Evolutionary conservation across 2,797 vertebrate species (phyloP), one percentile per base, ranked within the genome.

Genomic region (Pseudochromis fuscus): DNA sequence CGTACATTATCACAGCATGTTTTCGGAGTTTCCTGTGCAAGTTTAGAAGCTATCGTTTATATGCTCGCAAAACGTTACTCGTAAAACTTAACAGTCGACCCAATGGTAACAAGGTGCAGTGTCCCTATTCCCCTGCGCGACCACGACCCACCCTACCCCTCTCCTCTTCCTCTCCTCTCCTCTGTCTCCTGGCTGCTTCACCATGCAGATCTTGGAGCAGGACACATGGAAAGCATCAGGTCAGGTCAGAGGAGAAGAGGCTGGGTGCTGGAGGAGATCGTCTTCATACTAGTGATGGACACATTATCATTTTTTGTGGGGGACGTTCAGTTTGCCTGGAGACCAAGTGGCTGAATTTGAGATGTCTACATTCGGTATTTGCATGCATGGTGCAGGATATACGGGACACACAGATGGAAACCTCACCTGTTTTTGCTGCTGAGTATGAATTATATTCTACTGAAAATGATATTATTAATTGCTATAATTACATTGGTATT

Each of bases 71-170:
- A 95, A 94, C 82, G 91, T 89, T 79, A 87, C 91, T 90, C 84
- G 91, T 95, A 90, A 94, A 94, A 94, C 18, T 88, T 92, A 93
- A 94, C 91, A 88, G 92, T 93, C 87, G 91, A 92, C 91, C 91
- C 92, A 83, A 81, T 85, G 88, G 90, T 91, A 92, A 92, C 87
- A 90, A 92, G 91, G 89, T 91, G 88, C 88, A 88, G 88, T 72
- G 82, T 81, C 75, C 73, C 79, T 35, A 66, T 45, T 31, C 71
- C 64, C 64, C 52, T 23, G 30, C 19, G 3, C 11, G 28, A 11
- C n/a, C 53, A 23, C 44, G 15, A 3, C 53, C 31, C 42, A 33
- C 24, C 42, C 46, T 62, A 13, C 58, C 58, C 61, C 73, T 19
- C 27, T 35, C 27, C 15, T 56, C 16, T 50, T 59, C 57, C 73